These are phyloP conservation scores for Acrobasis repandana DNA, from an alignment of 2,888 invertebrate species.

Conservation along the genomic window DNA sequence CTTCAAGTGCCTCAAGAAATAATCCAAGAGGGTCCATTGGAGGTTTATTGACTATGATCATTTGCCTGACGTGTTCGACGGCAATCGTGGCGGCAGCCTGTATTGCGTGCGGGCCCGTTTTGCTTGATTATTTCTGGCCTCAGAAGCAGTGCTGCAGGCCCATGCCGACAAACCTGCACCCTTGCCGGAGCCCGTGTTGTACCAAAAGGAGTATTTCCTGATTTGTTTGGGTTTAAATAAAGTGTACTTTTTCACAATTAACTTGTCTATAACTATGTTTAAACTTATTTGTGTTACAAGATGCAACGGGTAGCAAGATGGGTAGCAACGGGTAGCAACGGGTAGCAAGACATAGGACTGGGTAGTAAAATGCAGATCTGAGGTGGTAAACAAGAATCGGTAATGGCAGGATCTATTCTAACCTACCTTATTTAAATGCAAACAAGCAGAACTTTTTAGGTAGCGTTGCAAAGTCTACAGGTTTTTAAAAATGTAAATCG, in stretches of 20 bases:
- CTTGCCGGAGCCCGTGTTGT: constrained; percentile 56
- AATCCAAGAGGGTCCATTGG: constrained; percentile 14
- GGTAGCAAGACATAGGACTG: no score
- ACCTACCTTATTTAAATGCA: no score
- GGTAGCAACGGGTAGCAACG: no score
- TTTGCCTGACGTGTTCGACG: constrained; percentile 55
- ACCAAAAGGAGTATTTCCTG: constrained; percentile 37
- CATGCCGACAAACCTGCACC: not conserved
- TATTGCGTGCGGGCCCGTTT: constrained; percentile 53
- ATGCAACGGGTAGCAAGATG: no score
- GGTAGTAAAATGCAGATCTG: no score
- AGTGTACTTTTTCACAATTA: not conserved
- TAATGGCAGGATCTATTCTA: no score
- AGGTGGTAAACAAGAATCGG: no score
- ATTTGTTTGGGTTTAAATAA: constrained; percentile 6
- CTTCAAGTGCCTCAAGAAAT: constrained; percentile 59
- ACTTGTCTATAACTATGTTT: not conserved
- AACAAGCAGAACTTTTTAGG: no score
- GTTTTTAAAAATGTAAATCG: no score
- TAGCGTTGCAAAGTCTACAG: no score
- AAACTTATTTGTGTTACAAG: no score
- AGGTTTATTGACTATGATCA: constrained; percentile 44
- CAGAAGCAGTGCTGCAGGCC: constrained; percentile 26
- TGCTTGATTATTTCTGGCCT: constrained; percentile 51
- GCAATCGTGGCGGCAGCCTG: constrained; percentile 51